These are phyloP conservation scores for Triplophysa bombifrons DNA, from an alignment of 2,797 vertebrate genomes.

Conservation along the genomic window DNA sequence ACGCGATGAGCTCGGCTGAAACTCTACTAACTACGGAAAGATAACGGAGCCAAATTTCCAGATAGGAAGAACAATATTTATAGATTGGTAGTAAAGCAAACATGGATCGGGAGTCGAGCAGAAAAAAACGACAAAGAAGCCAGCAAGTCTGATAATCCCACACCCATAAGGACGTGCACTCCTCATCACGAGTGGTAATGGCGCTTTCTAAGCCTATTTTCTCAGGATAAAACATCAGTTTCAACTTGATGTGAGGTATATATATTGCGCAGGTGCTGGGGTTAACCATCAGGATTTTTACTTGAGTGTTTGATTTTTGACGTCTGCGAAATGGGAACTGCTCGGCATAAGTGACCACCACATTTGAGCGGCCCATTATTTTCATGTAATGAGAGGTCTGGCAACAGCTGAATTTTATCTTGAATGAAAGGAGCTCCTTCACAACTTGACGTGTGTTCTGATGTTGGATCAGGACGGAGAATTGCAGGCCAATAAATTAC, in stretches of 20 bases:
- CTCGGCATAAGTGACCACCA: conserved; percentile 55
- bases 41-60: conserved; percentile 75
- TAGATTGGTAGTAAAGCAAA: conserved; percentile 80
- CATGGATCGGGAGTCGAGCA: conserved; percentile 61
- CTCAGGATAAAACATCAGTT: conserved; percentile 32
- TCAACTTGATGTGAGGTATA: conserved; percentile 30
- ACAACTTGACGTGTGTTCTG: conserved; percentile 62
- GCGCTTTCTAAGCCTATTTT: conserved; percentile 19
- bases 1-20: conserved; percentile 81
- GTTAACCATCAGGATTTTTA: conserved; percentile 56
- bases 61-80: conserved; percentile 82
- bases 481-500: conserved; percentile 75
- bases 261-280: conserved; percentile 56
- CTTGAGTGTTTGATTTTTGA: conserved; percentile 60
- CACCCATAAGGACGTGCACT: not conserved
- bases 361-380: conserved; percentile 72
- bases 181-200: not conserved
- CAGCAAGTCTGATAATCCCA: conserved; percentile 75
- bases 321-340: conserved; percentile 57
- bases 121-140: conserved; percentile 72
- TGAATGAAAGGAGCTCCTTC: conserved; percentile 69
- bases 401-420: conserved; percentile 72
- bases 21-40: conserved; percentile 79
- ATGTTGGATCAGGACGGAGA: conserved; percentile 58
- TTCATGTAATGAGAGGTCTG: conserved; percentile 71